A percentile compares a stretch with the other conserved stretches of the same genome.
These are phyloP conservation scores for Halichoeres trimaculatus DNA, from an alignment of 2,113 vertebrate genomes.

Conservation along the genomic window DNA sequence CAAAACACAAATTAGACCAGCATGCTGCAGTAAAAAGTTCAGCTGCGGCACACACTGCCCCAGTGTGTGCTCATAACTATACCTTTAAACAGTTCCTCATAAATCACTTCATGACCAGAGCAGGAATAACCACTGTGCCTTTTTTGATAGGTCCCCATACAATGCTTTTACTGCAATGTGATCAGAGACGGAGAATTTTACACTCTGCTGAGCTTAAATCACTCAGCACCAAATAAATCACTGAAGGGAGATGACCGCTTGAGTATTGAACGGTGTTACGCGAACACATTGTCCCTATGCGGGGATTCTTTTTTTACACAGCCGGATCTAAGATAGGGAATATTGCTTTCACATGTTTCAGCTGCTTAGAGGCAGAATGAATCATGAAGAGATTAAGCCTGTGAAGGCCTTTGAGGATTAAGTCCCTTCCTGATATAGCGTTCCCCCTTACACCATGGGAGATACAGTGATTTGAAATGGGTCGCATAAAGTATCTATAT, in stretches of 20 bases:
- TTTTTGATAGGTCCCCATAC: constrained; percentile 26
- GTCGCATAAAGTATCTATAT: constrained; percentile 58
- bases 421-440: constrained; percentile 66
- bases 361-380: constrained; percentile 75
- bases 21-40: constrained; percentile 26
- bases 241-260: constrained; percentile 11
- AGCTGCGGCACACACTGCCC: constrained; percentile 22
- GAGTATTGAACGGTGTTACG: constrained; percentile 28
- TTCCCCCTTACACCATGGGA: constrained; percentile 41
- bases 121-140: constrained; percentile 24
- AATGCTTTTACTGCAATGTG: constrained; percentile 34
- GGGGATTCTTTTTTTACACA: constrained; percentile 31
- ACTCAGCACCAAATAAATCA: constrained; percentile 26
- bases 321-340: constrained; percentile 51
- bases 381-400: constrained; percentile 76
- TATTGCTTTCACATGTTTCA: constrained; percentile 76
- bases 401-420: constrained; percentile 76
- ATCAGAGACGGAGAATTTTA: constrained; percentile 35
- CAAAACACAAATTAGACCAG: constrained; percentile 44
- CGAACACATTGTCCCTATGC: constrained; percentile 44
- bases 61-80: constrained; percentile 19
- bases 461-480: constrained; percentile 63
- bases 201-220: constrained; percentile 7
- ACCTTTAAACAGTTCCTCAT: constrained; percentile 39
- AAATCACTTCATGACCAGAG: constrained; percentile 53